These are phyloP conservation scores for Hydropotes inermis DNA, from an alignment of 2,113 vertebrate species.

Conservation along the genomic window DNA sequence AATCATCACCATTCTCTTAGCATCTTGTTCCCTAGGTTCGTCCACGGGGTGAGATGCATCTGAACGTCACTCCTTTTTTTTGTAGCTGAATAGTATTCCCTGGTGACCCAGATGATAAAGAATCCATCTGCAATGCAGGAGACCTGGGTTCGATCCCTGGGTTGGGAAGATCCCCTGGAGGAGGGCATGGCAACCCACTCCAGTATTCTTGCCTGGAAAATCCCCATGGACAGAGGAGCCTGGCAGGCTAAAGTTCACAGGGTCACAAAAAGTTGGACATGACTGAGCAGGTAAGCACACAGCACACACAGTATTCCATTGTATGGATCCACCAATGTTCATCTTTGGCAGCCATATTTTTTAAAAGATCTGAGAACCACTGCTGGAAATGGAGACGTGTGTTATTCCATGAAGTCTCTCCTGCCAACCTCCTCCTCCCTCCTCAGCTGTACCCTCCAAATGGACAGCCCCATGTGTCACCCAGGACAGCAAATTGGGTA, in stretches of 20 bases:
- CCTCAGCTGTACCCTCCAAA: background rate
- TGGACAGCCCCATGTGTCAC: fast-evolving
- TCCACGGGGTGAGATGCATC: background rate
- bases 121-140: background rate
- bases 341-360: background rate
- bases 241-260: background rate
- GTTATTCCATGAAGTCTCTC: fast-evolving
- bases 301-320: fast-evolving
- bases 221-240: background rate
- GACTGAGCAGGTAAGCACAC: background rate
- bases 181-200: background rate
- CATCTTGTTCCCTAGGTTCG: background rate
- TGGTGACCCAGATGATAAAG: background rate
- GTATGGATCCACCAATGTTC: no score
- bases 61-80: background rate
- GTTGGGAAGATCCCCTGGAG: background rate
- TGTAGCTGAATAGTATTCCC: background rate
- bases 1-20: background rate
- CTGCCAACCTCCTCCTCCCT: background rate
- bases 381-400: background rate
- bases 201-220: background rate
- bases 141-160: background rate
- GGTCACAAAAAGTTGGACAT: background rate
- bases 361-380: background rate
- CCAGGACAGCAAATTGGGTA: background rate